phyloP scores from a whole-genome alignment of 1,140 invertebrate genomes.

The Drosophila biarmipes region DNA sequence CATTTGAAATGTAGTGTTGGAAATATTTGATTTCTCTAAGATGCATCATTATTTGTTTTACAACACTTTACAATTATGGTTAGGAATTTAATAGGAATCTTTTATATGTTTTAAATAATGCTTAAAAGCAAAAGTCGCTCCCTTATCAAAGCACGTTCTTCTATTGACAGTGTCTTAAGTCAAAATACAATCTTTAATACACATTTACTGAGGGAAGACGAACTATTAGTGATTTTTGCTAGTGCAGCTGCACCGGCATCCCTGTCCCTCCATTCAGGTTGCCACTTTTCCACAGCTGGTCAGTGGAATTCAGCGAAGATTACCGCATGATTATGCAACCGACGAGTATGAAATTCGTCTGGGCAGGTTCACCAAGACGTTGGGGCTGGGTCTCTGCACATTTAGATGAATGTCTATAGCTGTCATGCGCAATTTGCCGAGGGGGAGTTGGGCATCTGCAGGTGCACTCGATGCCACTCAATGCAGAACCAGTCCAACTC shows the following conservation, averaged over 20 bases:
- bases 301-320: conserved; percentile 47
- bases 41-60: no score
- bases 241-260: conserved; percentile 22
- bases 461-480: conserved; percentile 51
- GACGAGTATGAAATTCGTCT: conserved; percentile 62
- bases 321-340: conserved; percentile 73
- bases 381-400: conserved; percentile 30
- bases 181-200: no score
- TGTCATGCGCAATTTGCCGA: conserved; percentile 49
- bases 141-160: no score
- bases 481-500: conserved; percentile 56
- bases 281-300: conserved; percentile 67
- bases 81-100: no score
- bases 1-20: no score
- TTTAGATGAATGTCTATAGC: conserved; percentile 2
- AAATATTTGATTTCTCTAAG: no score
- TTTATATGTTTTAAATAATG: no score
- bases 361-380: conserved; percentile 32
- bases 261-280: conserved; percentile 25
- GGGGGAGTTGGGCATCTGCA: conserved; percentile 36
- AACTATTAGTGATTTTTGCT: not conserved
- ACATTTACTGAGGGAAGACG: no score
- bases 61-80: no score
- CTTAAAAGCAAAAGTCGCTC: no score
- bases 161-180: no score